These are phyloP conservation scores for Fregetta grallaria DNA, from an alignment of 2,113 vertebrate genomes.

Conservation along the genomic window DNA sequence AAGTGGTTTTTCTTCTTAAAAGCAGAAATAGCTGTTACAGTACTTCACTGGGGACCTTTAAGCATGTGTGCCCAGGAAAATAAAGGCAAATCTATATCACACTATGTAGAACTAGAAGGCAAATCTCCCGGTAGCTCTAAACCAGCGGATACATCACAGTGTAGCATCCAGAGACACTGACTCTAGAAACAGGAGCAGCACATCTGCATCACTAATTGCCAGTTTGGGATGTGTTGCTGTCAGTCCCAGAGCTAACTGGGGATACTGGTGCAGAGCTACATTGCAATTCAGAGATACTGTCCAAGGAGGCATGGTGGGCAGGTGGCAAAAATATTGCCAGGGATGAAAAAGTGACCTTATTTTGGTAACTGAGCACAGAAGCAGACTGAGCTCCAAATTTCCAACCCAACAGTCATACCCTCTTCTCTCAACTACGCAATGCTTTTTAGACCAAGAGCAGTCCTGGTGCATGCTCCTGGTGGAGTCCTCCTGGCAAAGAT, in stretches of 20 bases:
- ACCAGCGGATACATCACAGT: background rate
- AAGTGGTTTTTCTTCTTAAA: background rate
- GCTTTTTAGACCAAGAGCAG: background rate
- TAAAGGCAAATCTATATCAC: background rate
- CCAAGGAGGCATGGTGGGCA: background rate
- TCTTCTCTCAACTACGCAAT: background rate
- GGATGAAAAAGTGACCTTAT: background rate
- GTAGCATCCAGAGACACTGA: background rate
- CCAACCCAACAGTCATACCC: background rate
- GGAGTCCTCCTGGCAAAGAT: background rate
- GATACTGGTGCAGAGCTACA: background rate
- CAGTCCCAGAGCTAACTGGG: background rate
- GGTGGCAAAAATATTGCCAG: background rate
- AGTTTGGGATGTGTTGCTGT: background rate
- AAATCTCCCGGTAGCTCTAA: background rate
- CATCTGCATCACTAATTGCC: background rate
- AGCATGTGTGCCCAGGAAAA: background rate
- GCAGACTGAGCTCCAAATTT: background rate
- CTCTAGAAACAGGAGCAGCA: background rate
- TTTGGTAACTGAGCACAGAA: background rate
- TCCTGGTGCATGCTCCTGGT: background rate
- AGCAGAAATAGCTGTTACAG: background rate
- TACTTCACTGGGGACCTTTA: background rate
- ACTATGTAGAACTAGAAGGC: background rate
- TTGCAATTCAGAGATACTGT: background rate